A percentile compares a stretch with the other conserved stretches of the same genome.
Evolutionary conservation across 2,797 vertebrate genomes (phyloP).

Genomic region (Rousettus madagascariensis): DNA sequence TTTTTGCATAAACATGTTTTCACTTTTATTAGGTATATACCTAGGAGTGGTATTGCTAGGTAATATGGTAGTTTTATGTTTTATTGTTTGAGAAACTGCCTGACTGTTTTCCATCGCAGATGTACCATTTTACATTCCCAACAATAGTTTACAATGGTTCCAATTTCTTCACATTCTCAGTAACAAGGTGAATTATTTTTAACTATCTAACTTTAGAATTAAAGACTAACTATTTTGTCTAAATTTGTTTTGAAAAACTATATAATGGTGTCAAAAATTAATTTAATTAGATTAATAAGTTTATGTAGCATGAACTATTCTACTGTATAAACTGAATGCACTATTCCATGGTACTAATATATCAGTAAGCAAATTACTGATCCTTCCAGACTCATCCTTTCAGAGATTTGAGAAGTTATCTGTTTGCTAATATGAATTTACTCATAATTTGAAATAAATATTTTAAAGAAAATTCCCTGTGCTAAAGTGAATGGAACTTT

Average conservation of each 20-base stretch:
- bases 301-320: neutral
- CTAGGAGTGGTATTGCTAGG: neutral
- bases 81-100: neutral
- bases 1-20: neutral
- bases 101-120: neutral
- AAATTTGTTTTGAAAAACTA: neutral
- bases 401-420: neutral
- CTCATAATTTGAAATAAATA: neutral
- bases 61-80: neutral
- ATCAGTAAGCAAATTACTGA: neutral
- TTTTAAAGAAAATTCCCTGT: neutral
- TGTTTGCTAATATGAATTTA: neutral
- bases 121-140: neutral
- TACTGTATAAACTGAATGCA: neutral
- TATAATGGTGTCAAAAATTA: neutral
- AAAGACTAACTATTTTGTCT: neutral
- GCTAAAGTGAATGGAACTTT: neutral
- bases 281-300: neutral
- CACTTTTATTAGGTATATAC: neutral
- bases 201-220: neutral
- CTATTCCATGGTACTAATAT: neutral
- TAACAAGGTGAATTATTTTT: neutral
- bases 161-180: neutral
- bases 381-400: neutral
- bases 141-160: neutral